These are phyloP conservation scores for Saiga tatarica DNA, from an alignment of 2,113 vertebrate genomes.

Conservation along the genomic window DNA sequence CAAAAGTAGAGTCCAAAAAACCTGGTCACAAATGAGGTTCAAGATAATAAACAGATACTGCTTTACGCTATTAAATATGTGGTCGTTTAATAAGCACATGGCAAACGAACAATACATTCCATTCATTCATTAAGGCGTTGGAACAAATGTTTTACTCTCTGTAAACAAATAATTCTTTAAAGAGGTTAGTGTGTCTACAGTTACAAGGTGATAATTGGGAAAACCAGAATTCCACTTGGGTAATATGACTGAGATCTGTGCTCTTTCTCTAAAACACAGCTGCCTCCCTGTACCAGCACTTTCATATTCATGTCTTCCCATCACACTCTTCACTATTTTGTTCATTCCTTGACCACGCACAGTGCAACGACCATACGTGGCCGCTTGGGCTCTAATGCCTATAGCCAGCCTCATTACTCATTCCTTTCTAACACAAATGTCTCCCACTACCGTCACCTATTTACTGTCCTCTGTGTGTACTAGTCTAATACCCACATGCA, in stretches of 20 bases:
- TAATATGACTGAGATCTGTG: neutral
- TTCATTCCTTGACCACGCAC: neutral
- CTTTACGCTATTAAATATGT: neutral
- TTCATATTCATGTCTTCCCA: neutral
- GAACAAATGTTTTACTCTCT: neutral
- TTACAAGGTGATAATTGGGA: neutral
- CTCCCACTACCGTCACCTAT: neutral
- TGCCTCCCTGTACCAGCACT: neutral
- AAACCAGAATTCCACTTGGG: neutral
- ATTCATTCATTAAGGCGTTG: neutral
- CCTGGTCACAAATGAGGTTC: neutral
- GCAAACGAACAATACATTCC: neutral
- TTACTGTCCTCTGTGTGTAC: neutral
- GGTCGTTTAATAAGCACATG: neutral
- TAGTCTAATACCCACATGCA: neutral
- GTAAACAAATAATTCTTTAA: neutral
- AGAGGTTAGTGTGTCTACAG: neutral
- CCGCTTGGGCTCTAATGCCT: neutral
- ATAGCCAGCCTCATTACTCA: neutral
- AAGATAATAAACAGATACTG: neutral
- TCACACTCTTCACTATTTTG: neutral
- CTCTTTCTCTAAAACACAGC: neutral
- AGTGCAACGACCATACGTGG: neutral
- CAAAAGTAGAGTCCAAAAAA: neutral
- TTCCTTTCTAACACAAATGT: neutral